A percentile compares a stretch with the other conserved stretches of the same genome.
These are phyloP conservation scores for Lathronympha strigana DNA, from an alignment of 2,888 invertebrate species.

Conservation along the genomic window DNA sequence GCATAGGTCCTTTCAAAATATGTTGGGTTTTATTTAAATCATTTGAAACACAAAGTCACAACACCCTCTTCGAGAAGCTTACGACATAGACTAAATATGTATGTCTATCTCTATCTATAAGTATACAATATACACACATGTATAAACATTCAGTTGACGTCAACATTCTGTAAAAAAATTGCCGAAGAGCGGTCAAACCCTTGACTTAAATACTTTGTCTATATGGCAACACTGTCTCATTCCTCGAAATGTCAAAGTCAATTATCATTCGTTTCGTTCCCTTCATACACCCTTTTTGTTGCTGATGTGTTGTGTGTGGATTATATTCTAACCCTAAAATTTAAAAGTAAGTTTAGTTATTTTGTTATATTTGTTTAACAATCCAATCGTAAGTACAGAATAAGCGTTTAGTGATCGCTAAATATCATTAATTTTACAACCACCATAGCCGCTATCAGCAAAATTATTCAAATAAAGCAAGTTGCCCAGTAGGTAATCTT, in stretches of 20 bases:
- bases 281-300: conserved; percentile 33
- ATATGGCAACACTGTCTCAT: conserved; percentile 23
- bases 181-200: not conserved
- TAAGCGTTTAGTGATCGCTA: not conserved
- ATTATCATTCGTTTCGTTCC: conserved; percentile 8
- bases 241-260: not conserved
- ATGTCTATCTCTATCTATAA: not conserved
- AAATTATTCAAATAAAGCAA: conserved; percentile 11
- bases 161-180: conserved; percentile 11
- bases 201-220: conserved; percentile 15
- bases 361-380: conserved; percentile 1
- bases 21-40: conserved; percentile 20
- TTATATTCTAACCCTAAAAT: conserved; percentile 39
- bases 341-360: not conserved
- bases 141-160: conserved; percentile 16
- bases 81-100: conserved; percentile 34
- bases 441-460: conserved; percentile 2
- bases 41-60: conserved; percentile 30
- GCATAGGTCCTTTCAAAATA: conserved; percentile 32
- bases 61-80: conserved; percentile 33
- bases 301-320: conserved; percentile 37
- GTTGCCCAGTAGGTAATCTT: conserved; percentile 2
- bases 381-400: conserved; percentile 29
- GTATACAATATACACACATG: not conserved
- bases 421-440: not conserved